Base-by-base conservation (phyloP, 64 coral and sea anemone genomes). In the Actinia tenebrosa region DNA sequence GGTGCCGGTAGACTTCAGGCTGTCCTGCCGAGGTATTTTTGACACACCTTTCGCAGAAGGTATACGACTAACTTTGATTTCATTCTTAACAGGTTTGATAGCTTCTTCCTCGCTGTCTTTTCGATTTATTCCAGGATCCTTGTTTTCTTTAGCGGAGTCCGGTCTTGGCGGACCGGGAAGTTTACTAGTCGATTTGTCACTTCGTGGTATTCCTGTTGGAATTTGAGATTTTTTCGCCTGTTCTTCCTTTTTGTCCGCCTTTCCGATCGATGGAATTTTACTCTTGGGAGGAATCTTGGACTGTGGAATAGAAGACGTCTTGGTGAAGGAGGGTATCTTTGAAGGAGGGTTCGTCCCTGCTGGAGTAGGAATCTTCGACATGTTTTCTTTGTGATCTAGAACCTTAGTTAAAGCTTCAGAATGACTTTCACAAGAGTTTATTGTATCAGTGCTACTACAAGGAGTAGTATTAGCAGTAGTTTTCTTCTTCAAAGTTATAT, bases 361-460 rank as follows among this genome's bases (percentile, higher is more conserved):
- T 16, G 78, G 89, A 8, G 89, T 87, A 14, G 90, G 84, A 72
- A 92, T 92, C 79, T 92, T 92, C 7, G 90, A 92, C 90, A 92
- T 92, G 20, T 83, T 85, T 17, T 60, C 78, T 42, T 75, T 75
- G 2, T 30, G 69, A 26, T 15, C 17, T 77, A 23, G 66, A 84
- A 46, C 64, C 80, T 26, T 64, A 71, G 3, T 83, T 52, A 44
- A 55, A 84, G 45, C 53, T 64, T 84, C 27, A 25, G 23, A 30
- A n/a, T 75, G 69, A 16, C 53, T 71, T 72, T 84, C 88, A 16
- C 69, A 77, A 84, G 88, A 89, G 81, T 61, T 78, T 77, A 58
- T 89, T 16, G 88, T 84, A 7, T 81, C 52, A 25, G 88, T 84
- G n/a, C 77, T 89, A 84, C 27, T 72, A 45, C 23, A 7, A 30